Base-by-base conservation (phyloP, 2,888 invertebrate genomes). In the Diaphora mendica region DNA sequence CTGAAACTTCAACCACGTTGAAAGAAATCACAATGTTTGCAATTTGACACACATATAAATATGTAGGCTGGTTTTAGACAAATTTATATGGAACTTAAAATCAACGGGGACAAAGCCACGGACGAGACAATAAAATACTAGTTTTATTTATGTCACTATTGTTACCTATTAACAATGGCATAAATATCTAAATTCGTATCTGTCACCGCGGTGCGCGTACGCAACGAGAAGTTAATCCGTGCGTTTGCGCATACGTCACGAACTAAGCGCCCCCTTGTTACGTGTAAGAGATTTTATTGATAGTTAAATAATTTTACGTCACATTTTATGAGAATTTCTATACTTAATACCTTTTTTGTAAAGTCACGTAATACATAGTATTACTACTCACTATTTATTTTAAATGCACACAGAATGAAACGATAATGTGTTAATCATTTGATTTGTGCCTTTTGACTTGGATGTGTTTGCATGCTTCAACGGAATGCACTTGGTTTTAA, bases 221-320 rank as follows among this genome's bases (percentile, higher is more conserved):
- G 86, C 87, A 83, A 85, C 84, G 78, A 77, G 77, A 77, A 77
- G 75, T 69, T 91, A 91, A 93, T 92, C 93, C 91, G 71, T 79
- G 77, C 83, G 83, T 82, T 84, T 79, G 80, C 79, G 83, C 77
- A 77, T 68, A 70, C 74, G 86, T 88, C 93, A 93, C 93, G 93
- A 90, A 66, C 74, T 66, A 68, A 75, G 72, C 85, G 73, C 85
- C 84, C 87, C 82, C 84, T 81, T 44, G 70, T 74, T 80, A 75
- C 70, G 69, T 62, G 77, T 62, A 69, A n/a, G 67, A 70, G 69
- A 79, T 79, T 86, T 86, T 87, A 86, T 86, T 82, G 82, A 81
- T 83, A 79, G 71, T 87, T 75, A 83, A 81, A 73, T 76, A 68
- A 78, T 80, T 84, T 86, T 77, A 85, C 79, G 77, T 68, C 66